A percentile compares a stretch with the other conserved stretches of the same genome.
Conservation (phyloP, 1,140 invertebrate species). For the Penaeus japonicus region DNA sequence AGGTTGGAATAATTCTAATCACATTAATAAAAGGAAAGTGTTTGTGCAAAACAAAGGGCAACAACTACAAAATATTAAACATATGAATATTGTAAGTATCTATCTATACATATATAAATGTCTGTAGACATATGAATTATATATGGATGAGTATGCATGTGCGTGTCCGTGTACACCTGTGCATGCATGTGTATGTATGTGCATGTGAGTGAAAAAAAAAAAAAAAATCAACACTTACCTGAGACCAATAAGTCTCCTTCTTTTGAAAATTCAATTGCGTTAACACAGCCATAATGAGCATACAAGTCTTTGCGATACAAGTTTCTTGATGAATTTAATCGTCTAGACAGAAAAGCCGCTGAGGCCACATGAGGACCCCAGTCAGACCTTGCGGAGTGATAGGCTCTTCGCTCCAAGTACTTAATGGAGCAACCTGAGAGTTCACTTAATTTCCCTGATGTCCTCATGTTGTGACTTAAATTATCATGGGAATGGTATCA, state of each 20-base stretch:
- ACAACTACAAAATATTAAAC: too few relatives aligned
- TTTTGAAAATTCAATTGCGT: slow-evolving; percentile 93
- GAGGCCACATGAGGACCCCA: slow-evolving; percentile 35
- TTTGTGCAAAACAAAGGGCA: too few relatives aligned
- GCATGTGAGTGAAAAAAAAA: background rate
- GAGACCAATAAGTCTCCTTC: slow-evolving; percentile 86
- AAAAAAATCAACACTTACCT: slow-evolving; percentile 69
- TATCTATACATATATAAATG: background rate
- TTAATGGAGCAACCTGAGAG: slow-evolving; percentile 30
- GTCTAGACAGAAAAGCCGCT: slow-evolving; percentile 60
- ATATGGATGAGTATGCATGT: background rate
- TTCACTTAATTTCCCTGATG: slow-evolving; percentile 26
- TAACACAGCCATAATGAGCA: slow-evolving; percentile 94
- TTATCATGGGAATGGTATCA: background rate
- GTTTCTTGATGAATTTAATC: slow-evolving; percentile 65
- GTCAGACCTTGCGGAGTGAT: slow-evolving; percentile 32
- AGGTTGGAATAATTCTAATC: too few relatives aligned
- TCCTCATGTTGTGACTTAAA: slow-evolving; percentile 23
- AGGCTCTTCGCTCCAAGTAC: slow-evolving; percentile 28
- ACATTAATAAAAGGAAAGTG: too few relatives aligned
- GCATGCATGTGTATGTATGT: background rate
- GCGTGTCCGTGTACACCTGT: background rate
- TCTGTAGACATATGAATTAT: background rate
- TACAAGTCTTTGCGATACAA: slow-evolving; percentile 85
- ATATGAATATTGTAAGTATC: too few relatives aligned